Conservation (phyloP, 2,797 vertebrate genomes). For the Percopsis omiscomaycus region DNA sequence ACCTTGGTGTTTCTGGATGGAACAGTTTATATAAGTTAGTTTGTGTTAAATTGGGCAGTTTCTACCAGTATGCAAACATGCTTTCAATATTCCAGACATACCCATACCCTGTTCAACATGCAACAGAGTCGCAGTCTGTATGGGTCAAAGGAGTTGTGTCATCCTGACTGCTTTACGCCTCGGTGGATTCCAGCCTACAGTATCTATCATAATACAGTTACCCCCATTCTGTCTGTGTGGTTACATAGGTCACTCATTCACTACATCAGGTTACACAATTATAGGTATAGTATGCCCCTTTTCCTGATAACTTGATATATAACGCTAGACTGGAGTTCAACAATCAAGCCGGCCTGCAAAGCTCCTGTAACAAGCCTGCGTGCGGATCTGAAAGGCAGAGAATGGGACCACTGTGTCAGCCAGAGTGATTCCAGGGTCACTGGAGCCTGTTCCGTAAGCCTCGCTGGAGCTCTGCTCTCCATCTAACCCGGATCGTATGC, state of each 20-base stretch:
- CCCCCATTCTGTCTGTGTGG: slow-evolving; percentile 15
- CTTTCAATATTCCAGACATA: too few relatives aligned
- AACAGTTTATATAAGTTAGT: too few relatives aligned
- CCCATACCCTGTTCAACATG: too few relatives aligned
- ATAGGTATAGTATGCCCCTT: slow-evolving; percentile 11
- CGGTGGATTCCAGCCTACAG: not conserved
- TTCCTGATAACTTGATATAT: slow-evolving; percentile 26
- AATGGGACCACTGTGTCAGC: slow-evolving; percentile 55
- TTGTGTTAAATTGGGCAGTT: too few relatives aligned
- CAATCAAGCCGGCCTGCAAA: slow-evolving; percentile 20
- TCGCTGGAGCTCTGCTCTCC: slow-evolving; percentile 48
- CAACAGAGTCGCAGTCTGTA: too few relatives aligned
- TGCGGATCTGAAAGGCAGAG: slow-evolving; percentile 19
- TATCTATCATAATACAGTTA: not conserved
- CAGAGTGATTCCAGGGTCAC: slow-evolving; percentile 51
- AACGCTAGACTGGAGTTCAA: slow-evolving; percentile 19
- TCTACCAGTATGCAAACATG: too few relatives aligned
- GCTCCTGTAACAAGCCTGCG: slow-evolving; percentile 26
- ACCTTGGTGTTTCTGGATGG: too few relatives aligned
- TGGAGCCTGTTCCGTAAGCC: slow-evolving; percentile 43
- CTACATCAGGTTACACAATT: slow-evolving; percentile 20
- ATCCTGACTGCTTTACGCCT: not conserved
- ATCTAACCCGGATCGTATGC: slow-evolving; percentile 60
- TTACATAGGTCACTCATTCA: slow-evolving; percentile 11
- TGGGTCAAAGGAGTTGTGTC: too few relatives aligned